A percentile compares a stretch with the other conserved stretches of the same genome.
phyloP scores from a whole-genome alignment of 1,140 invertebrate species.

The Chrysopa pallens region DNA sequence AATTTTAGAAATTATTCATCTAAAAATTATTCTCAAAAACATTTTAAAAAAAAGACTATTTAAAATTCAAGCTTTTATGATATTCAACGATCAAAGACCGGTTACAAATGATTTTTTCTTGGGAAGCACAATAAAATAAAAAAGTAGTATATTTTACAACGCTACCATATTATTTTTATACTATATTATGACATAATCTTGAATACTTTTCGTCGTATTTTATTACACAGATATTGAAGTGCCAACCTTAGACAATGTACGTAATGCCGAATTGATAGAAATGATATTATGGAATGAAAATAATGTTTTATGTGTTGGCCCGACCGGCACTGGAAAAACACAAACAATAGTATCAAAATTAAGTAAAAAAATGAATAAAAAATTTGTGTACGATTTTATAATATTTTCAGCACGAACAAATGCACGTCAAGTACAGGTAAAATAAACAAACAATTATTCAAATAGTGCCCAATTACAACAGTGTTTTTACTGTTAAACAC shows the following conservation, averaged over 20 bases:
- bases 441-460: slow-evolving; percentile 1
- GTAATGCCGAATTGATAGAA: slow-evolving; percentile 32
- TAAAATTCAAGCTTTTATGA: too few relatives aligned
- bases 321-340: slow-evolving; percentile 69
- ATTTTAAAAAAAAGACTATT: too few relatives aligned
- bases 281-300: slow-evolving; percentile 35
- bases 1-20: too few relatives aligned
- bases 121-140: neutral
- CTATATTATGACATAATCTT: neutral
- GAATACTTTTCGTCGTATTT: neutral
- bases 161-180: neutral
- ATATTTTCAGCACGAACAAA: slow-evolving; percentile 65
- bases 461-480: too few relatives aligned
- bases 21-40: too few relatives aligned
- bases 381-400: slow-evolving; percentile 54
- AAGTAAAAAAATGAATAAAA: slow-evolving; percentile 36
- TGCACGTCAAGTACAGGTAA: slow-evolving; percentile 60
- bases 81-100: too few relatives aligned
- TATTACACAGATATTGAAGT: slow-evolving; percentile 35
- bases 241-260: slow-evolving; percentile 45
- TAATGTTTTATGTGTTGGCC: slow-evolving; percentile 55
- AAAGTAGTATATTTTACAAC: too few relatives aligned
- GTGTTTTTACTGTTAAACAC: too few relatives aligned
- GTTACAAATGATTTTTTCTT: neutral
- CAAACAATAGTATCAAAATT: slow-evolving; percentile 50